phyloP scores from a whole-genome alignment of 1,140 invertebrate genomes.

The Harpegnathos saltator region DNA sequence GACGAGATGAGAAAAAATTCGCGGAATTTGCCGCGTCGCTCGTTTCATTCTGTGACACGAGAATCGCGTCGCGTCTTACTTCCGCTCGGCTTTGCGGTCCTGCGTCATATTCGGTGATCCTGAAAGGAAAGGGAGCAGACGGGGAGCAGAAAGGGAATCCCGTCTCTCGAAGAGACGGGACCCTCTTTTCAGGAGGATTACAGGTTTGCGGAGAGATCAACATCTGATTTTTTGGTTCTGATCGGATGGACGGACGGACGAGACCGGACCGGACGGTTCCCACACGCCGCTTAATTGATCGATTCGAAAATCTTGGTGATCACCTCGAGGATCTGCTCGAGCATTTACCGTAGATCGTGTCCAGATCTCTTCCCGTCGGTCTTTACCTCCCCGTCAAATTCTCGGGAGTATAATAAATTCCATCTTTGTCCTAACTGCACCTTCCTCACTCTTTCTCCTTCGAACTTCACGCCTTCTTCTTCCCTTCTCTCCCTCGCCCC shows the following conservation, averaged over 20 bases:
- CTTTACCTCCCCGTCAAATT: slow-evolving; percentile 60
- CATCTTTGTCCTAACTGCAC: slow-evolving; percentile 31
- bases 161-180: slow-evolving; percentile 68
- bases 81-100: slow-evolving; percentile 38
- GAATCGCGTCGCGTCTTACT: slow-evolving; percentile 12
- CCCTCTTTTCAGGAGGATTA: slow-evolving; percentile 79
- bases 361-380: slow-evolving; percentile 62
- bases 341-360: slow-evolving; percentile 76
- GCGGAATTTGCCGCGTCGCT: neutral
- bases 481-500: neutral
- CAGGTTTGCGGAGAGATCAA: slow-evolving; percentile 85
- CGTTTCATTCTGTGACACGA: too few relatives aligned
- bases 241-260: slow-evolving; percentile 79
- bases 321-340: slow-evolving; percentile 79
- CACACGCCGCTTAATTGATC: slow-evolving; percentile 86
- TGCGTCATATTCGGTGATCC: slow-evolving; percentile 48
- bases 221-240: slow-evolving; percentile 82
- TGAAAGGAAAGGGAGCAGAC: slow-evolving; percentile 23
- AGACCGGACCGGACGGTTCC: slow-evolving; percentile 82
- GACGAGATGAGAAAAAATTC: neutral
- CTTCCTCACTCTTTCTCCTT: slow-evolving; percentile 38
- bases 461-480: slow-evolving; percentile 16
- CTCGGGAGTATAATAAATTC: slow-evolving; percentile 71
- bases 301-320: slow-evolving; percentile 85
- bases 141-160: slow-evolving; percentile 62